Conservation (phyloP, 2,113 vertebrate species). For the Pseudorectes ferrugineus region DNA sequence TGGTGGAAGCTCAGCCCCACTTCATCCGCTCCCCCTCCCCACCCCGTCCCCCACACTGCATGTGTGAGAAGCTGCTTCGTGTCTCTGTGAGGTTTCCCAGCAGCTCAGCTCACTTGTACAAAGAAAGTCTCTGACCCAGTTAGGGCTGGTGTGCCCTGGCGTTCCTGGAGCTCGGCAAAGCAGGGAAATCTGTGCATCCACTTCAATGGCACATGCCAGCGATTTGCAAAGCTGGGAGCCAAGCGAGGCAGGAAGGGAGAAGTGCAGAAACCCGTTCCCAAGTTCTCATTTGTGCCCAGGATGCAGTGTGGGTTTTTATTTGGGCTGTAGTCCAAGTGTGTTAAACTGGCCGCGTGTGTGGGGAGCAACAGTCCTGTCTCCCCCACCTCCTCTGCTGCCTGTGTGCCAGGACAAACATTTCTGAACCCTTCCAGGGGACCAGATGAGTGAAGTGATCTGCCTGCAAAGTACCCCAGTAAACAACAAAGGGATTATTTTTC, state of each 20-base stretch:
- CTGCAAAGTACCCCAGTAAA: slow-evolving; percentile 38
- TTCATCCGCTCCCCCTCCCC: neutral
- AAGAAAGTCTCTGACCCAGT: slow-evolving; percentile 1
- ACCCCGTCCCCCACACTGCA: accelerated
- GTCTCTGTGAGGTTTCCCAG: neutral
- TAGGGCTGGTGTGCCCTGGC: neutral
- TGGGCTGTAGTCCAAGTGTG: neutral
- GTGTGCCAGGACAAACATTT: neutral
- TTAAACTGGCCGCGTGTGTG: neutral
- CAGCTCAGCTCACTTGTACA: neutral
- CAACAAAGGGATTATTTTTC: slow-evolving; percentile 37
- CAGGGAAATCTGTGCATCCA: neutral
- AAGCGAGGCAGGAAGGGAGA: neutral
- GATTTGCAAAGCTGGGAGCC: neutral
- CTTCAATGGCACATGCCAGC: accelerated
- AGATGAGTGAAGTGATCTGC: slow-evolving; percentile 42
- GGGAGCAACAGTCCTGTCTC: neutral
- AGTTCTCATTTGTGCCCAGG: neutral
- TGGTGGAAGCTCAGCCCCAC: neutral
- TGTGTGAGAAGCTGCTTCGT: neutral
- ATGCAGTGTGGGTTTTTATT: neutral
- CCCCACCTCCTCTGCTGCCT: neutral
- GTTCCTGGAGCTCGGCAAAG: accelerated
- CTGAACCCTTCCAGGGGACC: neutral
- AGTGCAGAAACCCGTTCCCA: neutral